phyloP scores from a whole-genome alignment of 2,113 vertebrate genomes.

The Erythrocercus mccallii region DNA sequence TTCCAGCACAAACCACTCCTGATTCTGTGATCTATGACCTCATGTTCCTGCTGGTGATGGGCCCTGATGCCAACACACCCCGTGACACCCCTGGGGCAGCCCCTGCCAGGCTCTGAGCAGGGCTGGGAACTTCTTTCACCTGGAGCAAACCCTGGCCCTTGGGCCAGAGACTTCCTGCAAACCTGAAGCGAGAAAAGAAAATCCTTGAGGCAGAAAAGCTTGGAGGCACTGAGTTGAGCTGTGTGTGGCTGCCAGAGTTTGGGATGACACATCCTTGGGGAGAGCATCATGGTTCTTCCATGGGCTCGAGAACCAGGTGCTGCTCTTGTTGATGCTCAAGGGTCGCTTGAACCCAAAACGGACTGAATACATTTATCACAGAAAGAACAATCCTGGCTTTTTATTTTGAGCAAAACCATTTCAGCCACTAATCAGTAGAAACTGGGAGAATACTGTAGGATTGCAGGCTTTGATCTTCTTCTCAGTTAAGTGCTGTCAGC shows the following conservation, averaged over 20 bases:
- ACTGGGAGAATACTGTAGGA: neutral
- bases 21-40: neutral
- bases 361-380: neutral
- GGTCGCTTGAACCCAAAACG: neutral
- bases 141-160: neutral
- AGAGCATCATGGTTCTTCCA: neutral
- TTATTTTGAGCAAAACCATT: neutral
- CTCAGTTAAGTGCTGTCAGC: neutral
- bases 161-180: neutral
- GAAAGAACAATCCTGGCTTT: neutral
- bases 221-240: accelerated
- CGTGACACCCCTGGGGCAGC: neutral
- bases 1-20: neutral
- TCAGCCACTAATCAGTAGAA: neutral
- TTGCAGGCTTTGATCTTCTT: neutral
- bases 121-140: neutral
- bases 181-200: neutral
- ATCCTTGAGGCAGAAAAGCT: neutral
- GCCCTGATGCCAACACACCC: neutral
- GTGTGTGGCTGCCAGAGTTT: neutral
- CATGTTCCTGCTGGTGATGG: neutral
- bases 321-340: neutral
- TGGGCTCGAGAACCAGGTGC: accelerated
- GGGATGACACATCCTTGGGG: neutral
- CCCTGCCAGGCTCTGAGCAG: neutral